These are phyloP conservation scores for Danionella dracula DNA, from an alignment of 2,797 vertebrate species.

Conservation along the genomic window DNA sequence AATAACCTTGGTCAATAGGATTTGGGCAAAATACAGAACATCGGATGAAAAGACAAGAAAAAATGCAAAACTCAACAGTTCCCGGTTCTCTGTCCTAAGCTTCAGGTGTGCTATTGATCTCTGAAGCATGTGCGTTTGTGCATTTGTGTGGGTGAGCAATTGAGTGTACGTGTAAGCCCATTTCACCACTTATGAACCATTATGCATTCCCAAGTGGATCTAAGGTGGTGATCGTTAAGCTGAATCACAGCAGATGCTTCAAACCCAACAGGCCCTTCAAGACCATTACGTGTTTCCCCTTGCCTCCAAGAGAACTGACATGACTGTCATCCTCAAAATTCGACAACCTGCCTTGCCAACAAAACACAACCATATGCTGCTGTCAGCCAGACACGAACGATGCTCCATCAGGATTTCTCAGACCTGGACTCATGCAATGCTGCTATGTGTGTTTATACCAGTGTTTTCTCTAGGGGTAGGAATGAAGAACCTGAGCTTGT, in stretches of 20 bases:
- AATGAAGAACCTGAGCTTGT: neutral
- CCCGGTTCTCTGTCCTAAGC: neutral
- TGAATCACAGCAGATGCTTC: constrained; percentile 33
- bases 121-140: neutral
- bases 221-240: constrained; percentile 13
- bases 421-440: constrained; percentile 45
- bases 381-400: constrained; percentile 27
- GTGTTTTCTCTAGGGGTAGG: constrained; percentile 34
- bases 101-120: constrained; percentile 1
- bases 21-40: neutral
- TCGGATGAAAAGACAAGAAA: neutral
- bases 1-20: neutral
- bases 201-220: constrained; percentile 1
- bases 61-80: neutral
- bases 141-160: neutral
- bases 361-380: constrained; percentile 38
- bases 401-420: constrained; percentile 17
- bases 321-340: constrained; percentile 51
- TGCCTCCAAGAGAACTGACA: constrained; percentile 51
- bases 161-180: constrained; percentile 2
- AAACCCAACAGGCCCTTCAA: constrained; percentile 32
- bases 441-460: constrained; percentile 37
- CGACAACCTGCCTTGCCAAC: constrained; percentile 7
- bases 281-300: constrained; percentile 48
- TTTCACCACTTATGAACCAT: constrained; percentile 9